Conservation (phyloP, 2,888 invertebrate genomes). For the Euphydryas editha region DNA sequence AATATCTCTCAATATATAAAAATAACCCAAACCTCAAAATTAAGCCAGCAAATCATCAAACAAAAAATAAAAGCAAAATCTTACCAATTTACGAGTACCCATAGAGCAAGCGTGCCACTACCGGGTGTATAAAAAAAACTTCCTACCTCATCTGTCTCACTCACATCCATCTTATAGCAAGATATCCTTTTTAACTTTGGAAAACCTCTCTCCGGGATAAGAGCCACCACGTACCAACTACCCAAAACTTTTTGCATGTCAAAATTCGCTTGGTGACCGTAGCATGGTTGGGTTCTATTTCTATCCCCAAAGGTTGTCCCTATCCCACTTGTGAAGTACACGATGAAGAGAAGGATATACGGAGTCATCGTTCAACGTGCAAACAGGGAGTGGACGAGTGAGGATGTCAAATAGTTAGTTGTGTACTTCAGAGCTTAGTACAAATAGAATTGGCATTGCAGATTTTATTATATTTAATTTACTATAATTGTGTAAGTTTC, state of each 20-base stretch:
- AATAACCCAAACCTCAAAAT: too few species aligned
- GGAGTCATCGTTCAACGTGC: conserved; percentile 47
- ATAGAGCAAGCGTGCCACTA: conserved; percentile 2
- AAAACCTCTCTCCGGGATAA: conserved; percentile 67
- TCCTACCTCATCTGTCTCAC: conserved; percentile 70
- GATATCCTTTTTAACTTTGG: conserved; percentile 56
- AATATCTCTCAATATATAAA: too few species aligned
- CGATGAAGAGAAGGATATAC: conserved; percentile 43
- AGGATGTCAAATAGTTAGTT: conserved; percentile 3
- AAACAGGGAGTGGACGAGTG: conserved; percentile 17
- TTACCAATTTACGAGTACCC: background rate
- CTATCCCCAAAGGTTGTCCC: conserved; percentile 43
- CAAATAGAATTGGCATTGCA: background rate
- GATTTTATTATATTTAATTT: background rate
- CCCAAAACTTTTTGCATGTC: conserved; percentile 61
- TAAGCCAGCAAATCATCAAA: background rate
- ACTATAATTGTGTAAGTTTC: background rate
- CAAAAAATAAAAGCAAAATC: background rate
- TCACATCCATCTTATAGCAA: conserved; percentile 69
- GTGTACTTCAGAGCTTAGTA: background rate
- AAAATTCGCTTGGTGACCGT: conserved; percentile 64
- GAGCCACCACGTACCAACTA: conserved; percentile 68
- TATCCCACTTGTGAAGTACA: conserved; percentile 32
- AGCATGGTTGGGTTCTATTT: conserved; percentile 53
- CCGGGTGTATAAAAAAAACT: background rate